Conservation (phyloP, 1,140 invertebrate species). For the Pseudomyrmex concolor region DNA sequence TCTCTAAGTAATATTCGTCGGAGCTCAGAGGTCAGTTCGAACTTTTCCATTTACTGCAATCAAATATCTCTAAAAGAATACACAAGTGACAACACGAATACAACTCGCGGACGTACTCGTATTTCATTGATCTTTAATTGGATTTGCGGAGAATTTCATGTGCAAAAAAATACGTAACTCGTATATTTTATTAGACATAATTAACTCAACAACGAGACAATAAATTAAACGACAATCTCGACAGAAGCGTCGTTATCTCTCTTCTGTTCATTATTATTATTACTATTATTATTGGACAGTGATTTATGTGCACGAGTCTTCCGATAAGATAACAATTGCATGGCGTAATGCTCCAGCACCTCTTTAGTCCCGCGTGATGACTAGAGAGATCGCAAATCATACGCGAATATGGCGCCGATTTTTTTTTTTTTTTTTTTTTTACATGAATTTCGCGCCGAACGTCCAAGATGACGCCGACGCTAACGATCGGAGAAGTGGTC, state of each 20-base stretch:
- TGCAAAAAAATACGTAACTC: too few relatives aligned
- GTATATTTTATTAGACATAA: background rate
- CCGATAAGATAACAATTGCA: slow-evolving; percentile 38
- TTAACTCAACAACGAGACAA: background rate
- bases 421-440: background rate
- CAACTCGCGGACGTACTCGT: background rate
- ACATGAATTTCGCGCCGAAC: background rate
- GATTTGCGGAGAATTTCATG: background rate
- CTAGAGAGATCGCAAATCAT: background rate
- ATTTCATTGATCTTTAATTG: background rate
- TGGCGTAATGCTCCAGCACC: background rate
- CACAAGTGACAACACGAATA: background rate
- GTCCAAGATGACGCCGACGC: slow-evolving; percentile 37
- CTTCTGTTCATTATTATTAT: background rate
- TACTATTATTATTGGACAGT: background rate
- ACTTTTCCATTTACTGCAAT: background rate
- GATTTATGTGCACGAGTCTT: background rate
- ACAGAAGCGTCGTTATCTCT: background rate
- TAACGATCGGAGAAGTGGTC: slow-evolving; percentile 34
- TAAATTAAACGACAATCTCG: background rate
- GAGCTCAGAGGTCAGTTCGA: slow-evolving; percentile 32
- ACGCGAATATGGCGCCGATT: background rate
- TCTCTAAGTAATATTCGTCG: background rate
- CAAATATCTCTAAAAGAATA: too few relatives aligned
- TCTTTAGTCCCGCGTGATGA: background rate